Conservation (phyloP, 2,113 vertebrate species). For the Erinaceus europaeus region DNA sequence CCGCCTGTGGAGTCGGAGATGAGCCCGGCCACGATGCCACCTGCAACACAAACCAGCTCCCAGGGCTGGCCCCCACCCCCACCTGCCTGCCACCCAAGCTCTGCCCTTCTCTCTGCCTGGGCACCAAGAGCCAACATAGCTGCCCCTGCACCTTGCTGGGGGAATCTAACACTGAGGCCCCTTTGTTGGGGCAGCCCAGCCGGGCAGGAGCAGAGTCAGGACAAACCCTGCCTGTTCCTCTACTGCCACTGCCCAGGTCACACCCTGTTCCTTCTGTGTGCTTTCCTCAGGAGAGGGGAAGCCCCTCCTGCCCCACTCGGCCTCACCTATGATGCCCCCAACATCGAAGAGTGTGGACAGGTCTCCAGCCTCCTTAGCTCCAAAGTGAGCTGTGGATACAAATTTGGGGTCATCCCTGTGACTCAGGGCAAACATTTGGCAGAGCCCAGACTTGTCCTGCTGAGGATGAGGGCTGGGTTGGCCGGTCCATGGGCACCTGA, state of each 20-base stretch:
- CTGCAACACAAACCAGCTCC: constrained; percentile 69
- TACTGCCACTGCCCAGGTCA: neutral
- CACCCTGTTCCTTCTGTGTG: no score
- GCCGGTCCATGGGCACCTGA: no score
- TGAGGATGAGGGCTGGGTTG: no score
- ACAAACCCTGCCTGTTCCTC: neutral
- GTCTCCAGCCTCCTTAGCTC: constrained; percentile 92
- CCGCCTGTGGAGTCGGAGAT: constrained; percentile 91
- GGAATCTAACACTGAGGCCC: neutral
- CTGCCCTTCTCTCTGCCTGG: neutral
- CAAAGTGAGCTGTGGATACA: constrained; percentile 87
- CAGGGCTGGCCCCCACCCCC: neutral
- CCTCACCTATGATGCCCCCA: constrained; percentile 94
- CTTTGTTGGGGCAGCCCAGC: neutral
- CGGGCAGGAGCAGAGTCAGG: neutral
- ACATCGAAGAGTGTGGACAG: constrained; percentile 96
- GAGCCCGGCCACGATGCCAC: constrained; percentile 92
- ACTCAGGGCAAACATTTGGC: neutral
- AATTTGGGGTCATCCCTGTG: neutral
- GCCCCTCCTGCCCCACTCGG: no score
- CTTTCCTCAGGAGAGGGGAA: no score
- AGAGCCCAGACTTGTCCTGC: no score
- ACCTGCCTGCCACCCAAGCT: neutral
- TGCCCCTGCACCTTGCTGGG: no score
- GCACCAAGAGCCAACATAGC: neutral